Evolutionary conservation across 1,140 invertebrate species (phyloP), one percentile per base, ranked within the genome.

Genomic region (Neodiprion virginianus): DNA sequence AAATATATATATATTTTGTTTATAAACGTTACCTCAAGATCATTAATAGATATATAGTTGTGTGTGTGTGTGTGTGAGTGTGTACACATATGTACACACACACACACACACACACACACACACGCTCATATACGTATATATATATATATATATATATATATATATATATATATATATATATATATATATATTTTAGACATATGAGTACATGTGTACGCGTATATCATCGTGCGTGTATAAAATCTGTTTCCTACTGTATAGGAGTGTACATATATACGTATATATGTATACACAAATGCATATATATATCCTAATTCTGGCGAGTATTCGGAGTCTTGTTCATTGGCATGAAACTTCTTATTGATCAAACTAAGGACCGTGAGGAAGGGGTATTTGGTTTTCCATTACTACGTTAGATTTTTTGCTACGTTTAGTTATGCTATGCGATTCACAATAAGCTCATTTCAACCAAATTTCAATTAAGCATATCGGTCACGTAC

Each of bases 121-220:
- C 76, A 79, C 74, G 74, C 78, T 79, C 70, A 78, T 81, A 79
- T 76, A 79, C 79, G 79, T 81, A 77, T 79, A 74, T 28, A 79
- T 75, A 81, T 78, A 72, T 78, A 76, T 74, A 78, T 81, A 82
- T 80, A 82, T 79, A 82, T 81, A 79, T 75, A 81, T 78, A 72
- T 81, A 77, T 79, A 74, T 28, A 79, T 75, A 81, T 78, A 72
- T 81, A 77, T 79, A 74, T 28, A 79, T 75, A 81, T 78, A 72
- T 78, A 76, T 74, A 78, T 81, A 82, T 80, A 82, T 79, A 82
- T 81, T 80, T 70, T 79, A 69, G 76, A 61, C 75, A 40, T 61
- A 76, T 82, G 2, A 75, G 79, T 65, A 75, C 80, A 71, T 66
- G 61, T 14, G 14, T 14, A 66, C 2, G 21, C 14, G 7, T 69